Conservation (phyloP, 2,888 invertebrate species). For the Horisme vitalbata region DNA sequence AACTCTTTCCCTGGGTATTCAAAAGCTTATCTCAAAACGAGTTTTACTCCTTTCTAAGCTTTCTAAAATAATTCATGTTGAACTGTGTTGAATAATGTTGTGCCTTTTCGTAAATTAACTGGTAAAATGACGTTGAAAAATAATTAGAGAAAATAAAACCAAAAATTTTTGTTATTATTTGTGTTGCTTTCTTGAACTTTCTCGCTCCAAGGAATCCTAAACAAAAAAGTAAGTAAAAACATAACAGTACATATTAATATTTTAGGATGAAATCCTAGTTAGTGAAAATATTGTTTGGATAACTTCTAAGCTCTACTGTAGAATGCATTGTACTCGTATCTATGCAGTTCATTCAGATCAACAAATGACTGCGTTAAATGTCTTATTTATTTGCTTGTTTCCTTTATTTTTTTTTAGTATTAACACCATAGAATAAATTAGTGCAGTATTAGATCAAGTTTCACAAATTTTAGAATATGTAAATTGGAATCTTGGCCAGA, state of each 20-base stretch:
- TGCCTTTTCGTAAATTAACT: slow-evolving; percentile 14
- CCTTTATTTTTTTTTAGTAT: not conserved
- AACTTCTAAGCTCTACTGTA: no score
- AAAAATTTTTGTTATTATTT: no score
- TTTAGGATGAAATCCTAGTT: no score
- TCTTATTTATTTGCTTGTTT: not conserved
- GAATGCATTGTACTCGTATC: not conserved
- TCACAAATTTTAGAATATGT: not conserved
- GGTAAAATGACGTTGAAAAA: slow-evolving; percentile 6
- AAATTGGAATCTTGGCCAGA: no score
- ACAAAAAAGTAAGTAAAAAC: no score
- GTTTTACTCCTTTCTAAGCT: slow-evolving; percentile 38
- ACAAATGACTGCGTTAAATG: no score
- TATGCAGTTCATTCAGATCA: no score
- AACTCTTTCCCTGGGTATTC: slow-evolving; percentile 36
- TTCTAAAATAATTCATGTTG: slow-evolving; percentile 35
- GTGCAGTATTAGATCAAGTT: not conserved
- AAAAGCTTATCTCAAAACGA: slow-evolving; percentile 33
- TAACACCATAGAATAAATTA: slow-evolving; percentile 1
- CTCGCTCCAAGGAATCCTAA: no score
- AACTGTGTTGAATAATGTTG: slow-evolving; percentile 23
- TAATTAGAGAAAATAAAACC: no score
- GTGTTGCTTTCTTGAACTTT: no score
- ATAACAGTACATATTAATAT: no score
- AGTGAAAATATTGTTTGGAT: no score